Evolutionary conservation across 1,140 invertebrate species (phyloP).

Genomic region (Drosophila yakuba): DNA sequence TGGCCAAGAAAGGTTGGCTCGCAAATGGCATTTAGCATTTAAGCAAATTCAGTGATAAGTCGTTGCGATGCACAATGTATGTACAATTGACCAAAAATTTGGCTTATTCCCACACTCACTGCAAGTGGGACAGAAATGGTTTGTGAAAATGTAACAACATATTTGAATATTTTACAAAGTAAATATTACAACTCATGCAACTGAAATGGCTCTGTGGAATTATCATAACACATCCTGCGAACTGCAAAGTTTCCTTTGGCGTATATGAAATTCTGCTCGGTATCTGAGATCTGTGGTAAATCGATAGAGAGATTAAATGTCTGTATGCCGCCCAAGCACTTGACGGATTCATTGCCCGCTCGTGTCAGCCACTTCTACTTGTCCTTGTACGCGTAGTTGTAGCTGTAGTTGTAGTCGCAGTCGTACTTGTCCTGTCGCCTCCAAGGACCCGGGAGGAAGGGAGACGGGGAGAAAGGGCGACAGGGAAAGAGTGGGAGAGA

Average conservation of each 20-base stretch:
- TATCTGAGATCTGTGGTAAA: constrained; percentile 32
- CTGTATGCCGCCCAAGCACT: constrained; percentile 43
- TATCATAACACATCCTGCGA: not conserved
- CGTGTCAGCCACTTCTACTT: constrained; percentile 36
- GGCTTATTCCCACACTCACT: too few relatives aligned
- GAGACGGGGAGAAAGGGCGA: not conserved
- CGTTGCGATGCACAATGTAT: not conserved
- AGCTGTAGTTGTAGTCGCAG: constrained; percentile 12
- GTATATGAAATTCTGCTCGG: not conserved
- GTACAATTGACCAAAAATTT: not conserved
- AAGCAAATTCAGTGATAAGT: constrained; percentile 9
- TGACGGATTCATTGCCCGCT: constrained; percentile 47
- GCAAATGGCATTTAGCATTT: constrained; percentile 8
- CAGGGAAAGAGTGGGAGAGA: not conserved
- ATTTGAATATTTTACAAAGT: too few relatives aligned
- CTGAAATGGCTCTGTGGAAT: not conserved
- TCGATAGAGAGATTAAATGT: constrained; percentile 50
- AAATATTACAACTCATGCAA: not conserved
- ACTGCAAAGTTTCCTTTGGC: not conserved
- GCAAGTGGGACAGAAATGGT: too few relatives aligned
- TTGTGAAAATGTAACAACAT: too few relatives aligned
- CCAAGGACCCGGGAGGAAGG: not conserved
- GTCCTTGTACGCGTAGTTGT: constrained; percentile 10
- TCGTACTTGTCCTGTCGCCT: constrained; percentile 20
- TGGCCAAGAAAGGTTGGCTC: constrained; percentile 21